These are phyloP conservation scores for Meganola albula DNA, from an alignment of 2,888 invertebrate species.

Conservation along the genomic window DNA sequence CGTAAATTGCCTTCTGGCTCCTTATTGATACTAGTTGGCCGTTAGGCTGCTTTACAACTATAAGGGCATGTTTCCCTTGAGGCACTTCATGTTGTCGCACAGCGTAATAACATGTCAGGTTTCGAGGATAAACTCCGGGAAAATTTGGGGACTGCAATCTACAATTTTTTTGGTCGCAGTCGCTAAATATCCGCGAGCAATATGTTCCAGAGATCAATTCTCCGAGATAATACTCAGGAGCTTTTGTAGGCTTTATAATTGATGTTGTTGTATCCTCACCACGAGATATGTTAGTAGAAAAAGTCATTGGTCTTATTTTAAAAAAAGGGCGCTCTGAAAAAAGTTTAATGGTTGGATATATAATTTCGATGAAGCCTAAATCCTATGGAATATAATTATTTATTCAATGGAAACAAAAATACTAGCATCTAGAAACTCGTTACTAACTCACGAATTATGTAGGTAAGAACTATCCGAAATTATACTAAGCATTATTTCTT, in stretches of 20 bases:
- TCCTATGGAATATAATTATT: no score
- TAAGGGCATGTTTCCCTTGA: constrained; percentile 91
- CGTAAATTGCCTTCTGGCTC: constrained; percentile 84
- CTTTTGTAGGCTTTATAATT: constrained; percentile 62
- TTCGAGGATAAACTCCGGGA: constrained; percentile 94
- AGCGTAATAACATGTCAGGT: constrained; percentile 95
- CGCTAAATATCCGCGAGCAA: constrained; percentile 94
- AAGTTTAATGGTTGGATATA: no score
- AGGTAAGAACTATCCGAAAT: no score
- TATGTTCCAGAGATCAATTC: constrained; percentile 94
- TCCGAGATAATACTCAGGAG: constrained; percentile 85
- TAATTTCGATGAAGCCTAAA: no score
- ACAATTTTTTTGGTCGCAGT: constrained; percentile 93
- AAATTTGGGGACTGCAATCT: constrained; percentile 94
- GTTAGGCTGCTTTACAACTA: constrained; percentile 89
- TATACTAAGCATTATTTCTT: no score
- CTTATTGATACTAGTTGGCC: constrained; percentile 91
- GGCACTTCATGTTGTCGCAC: constrained; percentile 91
- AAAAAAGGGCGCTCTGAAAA: constrained; percentile 73
- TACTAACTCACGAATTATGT: no score
- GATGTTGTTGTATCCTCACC: constrained; percentile 59
- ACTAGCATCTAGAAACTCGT: no score
- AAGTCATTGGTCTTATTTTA: constrained; percentile 66
- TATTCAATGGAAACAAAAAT: no score
- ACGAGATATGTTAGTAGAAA: constrained; percentile 72